These are phyloP conservation scores for Pseudomyrmex gracilis DNA, from an alignment of 1,140 invertebrate species.

Conservation along the genomic window DNA sequence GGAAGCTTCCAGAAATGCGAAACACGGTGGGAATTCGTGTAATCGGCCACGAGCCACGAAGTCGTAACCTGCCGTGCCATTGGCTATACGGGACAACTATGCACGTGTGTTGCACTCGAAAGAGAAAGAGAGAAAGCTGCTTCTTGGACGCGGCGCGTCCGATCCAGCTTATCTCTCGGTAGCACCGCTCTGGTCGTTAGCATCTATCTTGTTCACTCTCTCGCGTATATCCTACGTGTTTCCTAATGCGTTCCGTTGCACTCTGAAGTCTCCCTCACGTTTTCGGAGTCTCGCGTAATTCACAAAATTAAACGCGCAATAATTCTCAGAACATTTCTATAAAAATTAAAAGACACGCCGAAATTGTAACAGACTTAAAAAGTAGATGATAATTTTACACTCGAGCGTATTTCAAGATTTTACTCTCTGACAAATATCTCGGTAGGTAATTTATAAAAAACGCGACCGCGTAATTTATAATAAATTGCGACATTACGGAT, in stretches of 20 bases:
- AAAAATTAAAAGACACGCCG: neutral
- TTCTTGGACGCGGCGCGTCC: constrained; percentile 25
- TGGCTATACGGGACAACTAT: constrained; percentile 71
- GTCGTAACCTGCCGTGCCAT: constrained; percentile 64
- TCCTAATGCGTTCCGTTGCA: neutral
- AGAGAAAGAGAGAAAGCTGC: constrained; percentile 33
- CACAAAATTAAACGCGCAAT: neutral
- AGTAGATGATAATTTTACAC: neutral
- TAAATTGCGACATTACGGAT: constrained; percentile 23
- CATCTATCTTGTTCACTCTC: constrained; percentile 78
- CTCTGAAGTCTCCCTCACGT: constrained; percentile 1
- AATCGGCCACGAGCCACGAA: constrained; percentile 64
- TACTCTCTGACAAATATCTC: neutral
- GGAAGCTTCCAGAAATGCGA: constrained; percentile 70
- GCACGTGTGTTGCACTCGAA: constrained; percentile 70
- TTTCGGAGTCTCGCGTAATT: neutral
- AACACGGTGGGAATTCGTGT: constrained; percentile 66
- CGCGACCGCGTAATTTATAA: too few relatives aligned
- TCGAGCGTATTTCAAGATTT: neutral
- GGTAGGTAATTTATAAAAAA: constrained; percentile 10
- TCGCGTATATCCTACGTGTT: constrained; percentile 37
- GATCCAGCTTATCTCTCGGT: constrained; percentile 64
- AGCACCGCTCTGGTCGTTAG: constrained; percentile 78
- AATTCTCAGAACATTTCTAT: neutral
- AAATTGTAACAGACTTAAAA: neutral